Conservation (phyloP, 2,888 invertebrate species). For the Quadroppia sp. region DNA sequence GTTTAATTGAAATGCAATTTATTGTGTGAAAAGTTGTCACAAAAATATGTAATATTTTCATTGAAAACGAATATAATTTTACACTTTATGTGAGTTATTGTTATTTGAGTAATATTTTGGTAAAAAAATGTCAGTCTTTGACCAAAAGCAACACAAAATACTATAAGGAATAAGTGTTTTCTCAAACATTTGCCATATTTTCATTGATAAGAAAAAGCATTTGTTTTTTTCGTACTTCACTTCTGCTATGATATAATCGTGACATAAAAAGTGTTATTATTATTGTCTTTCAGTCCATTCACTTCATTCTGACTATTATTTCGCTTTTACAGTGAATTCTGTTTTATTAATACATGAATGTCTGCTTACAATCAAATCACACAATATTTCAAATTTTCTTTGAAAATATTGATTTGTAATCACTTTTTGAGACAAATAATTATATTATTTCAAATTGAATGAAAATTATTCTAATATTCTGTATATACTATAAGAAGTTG, state of each 20-base stretch:
- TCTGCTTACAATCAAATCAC: slow-evolving; percentile 5
- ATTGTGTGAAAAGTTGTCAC: no score
- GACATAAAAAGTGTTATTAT: not conserved
- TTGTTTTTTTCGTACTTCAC: not conserved
- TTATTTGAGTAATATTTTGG: no score
- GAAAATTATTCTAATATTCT: no score
- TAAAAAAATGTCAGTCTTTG: no score
- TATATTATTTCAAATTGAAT: no score
- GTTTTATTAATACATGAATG: no score
- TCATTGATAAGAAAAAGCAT: slow-evolving; percentile 8
- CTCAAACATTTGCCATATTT: not conserved
- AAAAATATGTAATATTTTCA: no score
- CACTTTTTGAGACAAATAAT: no score
- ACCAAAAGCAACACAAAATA: not conserved
- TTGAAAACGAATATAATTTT: no score
- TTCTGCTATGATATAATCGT: not conserved
- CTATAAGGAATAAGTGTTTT: not conserved
- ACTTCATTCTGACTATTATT: not conserved
- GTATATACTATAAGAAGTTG: no score
- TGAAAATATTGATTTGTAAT: not conserved
- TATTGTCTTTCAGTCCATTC: not conserved
- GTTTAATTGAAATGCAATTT: no score
- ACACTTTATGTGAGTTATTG: no score
- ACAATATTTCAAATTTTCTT: not conserved
- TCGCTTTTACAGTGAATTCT: not conserved